Evolutionary conservation across 2,797 vertebrate genomes (phyloP), one percentile per base, ranked within the genome.

Genomic region (Monodelphis domestica): DNA sequence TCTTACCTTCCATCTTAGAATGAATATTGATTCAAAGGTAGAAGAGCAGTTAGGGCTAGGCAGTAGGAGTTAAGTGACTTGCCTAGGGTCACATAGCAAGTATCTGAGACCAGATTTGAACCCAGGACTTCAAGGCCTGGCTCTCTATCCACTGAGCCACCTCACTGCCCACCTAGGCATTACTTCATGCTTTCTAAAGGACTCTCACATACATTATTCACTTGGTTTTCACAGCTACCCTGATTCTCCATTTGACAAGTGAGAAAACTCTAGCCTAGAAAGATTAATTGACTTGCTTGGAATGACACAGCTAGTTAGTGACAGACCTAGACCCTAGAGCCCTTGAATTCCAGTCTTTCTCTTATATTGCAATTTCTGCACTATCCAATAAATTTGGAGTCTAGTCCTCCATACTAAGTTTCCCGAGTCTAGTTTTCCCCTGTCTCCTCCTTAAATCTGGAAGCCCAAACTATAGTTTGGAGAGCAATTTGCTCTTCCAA

Each of bases 401-500:
- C 38, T 84, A 84, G 70, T 38, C 70, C 21, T 24, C 70, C 45
- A 84, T 24, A 11, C 38, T 24, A 84, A 70, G 14, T 21, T 70
- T 50, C 9, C 70, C 84, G 0, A 84, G 24, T 84, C 21, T 38
- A 50, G 21, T 26, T 84, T 21, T 84, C 50, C 70, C 21, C 15
- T 5, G 4, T 78, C 38, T 24, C 15, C n/a, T 84, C 50, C 9
- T 21, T 84, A 84, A 78, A 78, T 21, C 70, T 24, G 21, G 26
- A 50, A 91, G 84, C 54, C 54, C 90, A 24, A 87, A 51, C 91
- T 94, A 28, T 4, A 78, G 26, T 59, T 94, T 52, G 56, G 91
- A 89, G 78, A 89, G 1, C 38, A 89, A 2, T 3, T 51, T 11
- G 38, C 89, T 14, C 53, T 87, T 87, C 51, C 53, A 70, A 45